Base-by-base conservation (phyloP, 1,140 invertebrate species). In the Drosophila malerkotliana region DNA sequence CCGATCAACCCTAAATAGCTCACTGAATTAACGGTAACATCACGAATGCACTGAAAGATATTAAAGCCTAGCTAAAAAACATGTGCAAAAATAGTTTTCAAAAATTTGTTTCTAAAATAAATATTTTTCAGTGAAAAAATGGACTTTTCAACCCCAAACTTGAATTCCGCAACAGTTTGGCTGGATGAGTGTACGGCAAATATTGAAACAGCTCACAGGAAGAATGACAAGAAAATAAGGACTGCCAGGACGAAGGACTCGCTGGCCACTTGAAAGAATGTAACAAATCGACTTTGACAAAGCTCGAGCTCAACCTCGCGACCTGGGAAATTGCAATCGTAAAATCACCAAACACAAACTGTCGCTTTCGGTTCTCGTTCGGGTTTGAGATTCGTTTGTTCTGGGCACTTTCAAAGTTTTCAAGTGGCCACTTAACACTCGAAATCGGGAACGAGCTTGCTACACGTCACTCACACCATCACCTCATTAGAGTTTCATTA, bases 261-360 rank as follows among this genome's bases (percentile, higher is more conserved):
- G 59, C 67, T 45, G 61, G 58, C 53, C 74, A 87, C 89, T 91
- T 60, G 64, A 89, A 76, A 89, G 3, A 74, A 78, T 89, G 89
- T 91, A 90, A 90, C 89, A 90, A 90, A 90, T 91, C 89, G 89
- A 91, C 89, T 91, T 83, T 79, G 76, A 91, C 84, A 90, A 91
- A 91, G 73, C 81, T 82, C 51, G 39, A 26, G 44, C 41, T 63
- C 60, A 45, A 34, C 45, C 32, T 64, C n/a, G 47, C 71, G 41
- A 64, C 44, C 73, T 66, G 69, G 34, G 72, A 68, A 72, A 72
- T 67, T 44, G 41, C 41, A 44, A 44, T 44, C 47, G 73, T 55
- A 30, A 52, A 66, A 24, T 67, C 63, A 41, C n/a, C 28, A 32
- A 67, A 63, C 47, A 48, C 26, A 63, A 63, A 73, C 58, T 69